Conservation (phyloP, 2,113 vertebrate genomes). For the Hepsetus odoe region DNA sequence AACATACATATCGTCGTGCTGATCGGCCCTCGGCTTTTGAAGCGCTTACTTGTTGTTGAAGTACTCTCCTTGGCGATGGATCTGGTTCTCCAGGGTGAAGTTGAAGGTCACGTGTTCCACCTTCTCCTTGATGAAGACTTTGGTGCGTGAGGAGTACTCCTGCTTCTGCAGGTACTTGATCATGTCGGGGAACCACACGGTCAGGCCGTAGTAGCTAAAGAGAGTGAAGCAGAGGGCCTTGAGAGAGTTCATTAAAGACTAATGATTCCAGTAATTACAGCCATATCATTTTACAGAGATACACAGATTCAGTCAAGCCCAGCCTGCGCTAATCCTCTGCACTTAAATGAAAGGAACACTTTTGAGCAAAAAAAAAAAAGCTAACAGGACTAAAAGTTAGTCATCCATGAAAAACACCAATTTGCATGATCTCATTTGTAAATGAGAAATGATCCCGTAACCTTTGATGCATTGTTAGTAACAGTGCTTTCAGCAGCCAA, state of each 20-base stretch:
- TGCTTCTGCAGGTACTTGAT: slow-evolving; percentile 94
- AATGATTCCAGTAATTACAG: slow-evolving; percentile 10
- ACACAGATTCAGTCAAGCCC: neutral
- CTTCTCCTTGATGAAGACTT: slow-evolving; percentile 86
- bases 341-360: neutral
- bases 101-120: slow-evolving; percentile 95
- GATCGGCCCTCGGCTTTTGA: neutral
- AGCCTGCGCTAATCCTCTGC: neutral
- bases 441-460: neutral
- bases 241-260: neutral
- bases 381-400: neutral
- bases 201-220: slow-evolving; percentile 92
- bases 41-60: slow-evolving; percentile 92
- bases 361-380: neutral
- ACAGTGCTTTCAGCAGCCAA: neutral
- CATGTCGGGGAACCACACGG: slow-evolving; percentile 98
- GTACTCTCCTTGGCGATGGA: slow-evolving; percentile 92
- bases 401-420: neutral
- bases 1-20: neutral
- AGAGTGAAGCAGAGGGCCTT: neutral
- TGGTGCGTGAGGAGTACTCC: slow-evolving; percentile 89
- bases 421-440: neutral
- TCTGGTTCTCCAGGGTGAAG: slow-evolving; percentile 97
- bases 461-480: neutral
- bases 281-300: neutral